A percentile compares a stretch with the other conserved stretches of the same genome.
phyloP scores from a whole-genome alignment of 2,888 invertebrate genomes.

The Pandemis cinnamomeana region DNA sequence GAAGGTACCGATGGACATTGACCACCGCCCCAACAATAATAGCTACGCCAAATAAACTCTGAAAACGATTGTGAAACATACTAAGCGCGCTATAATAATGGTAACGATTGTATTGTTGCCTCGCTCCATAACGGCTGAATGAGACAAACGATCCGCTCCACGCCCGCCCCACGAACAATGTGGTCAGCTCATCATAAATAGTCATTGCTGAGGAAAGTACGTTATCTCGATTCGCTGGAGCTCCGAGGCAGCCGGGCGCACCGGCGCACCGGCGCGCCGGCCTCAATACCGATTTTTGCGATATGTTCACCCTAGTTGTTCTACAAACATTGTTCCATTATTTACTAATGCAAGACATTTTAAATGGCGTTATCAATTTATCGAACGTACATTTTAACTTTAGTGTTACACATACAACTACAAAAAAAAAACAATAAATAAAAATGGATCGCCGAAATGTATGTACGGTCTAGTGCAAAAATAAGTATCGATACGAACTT shows the following conservation, averaged over 20 bases:
- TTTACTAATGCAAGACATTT: neutral
- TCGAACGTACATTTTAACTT: no score
- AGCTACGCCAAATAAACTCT: neutral
- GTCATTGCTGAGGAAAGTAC: conserved; percentile 1
- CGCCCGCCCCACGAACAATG: neutral
- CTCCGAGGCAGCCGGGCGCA: conserved; percentile 14
- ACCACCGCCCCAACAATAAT: no score
- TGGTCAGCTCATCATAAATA: conserved; percentile 7
- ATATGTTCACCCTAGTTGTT: conserved; percentile 35
- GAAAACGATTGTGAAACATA: neutral
- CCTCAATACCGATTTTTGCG: conserved; percentile 36
- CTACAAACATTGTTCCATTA: conserved; percentile 12
- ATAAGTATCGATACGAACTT: no score
- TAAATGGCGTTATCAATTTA: no score
- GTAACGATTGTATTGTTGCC: neutral
- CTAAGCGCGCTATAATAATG: neutral
- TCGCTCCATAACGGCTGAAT: neutral
- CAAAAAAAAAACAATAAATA: no score
- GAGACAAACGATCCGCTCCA: neutral
- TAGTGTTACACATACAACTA: no score
- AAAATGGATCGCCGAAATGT: no score
- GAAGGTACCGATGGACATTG: no score
- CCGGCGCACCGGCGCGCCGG: conserved; percentile 15
- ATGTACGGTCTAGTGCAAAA: no score
- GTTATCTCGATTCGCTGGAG: conserved; percentile 9